A percentile compares a stretch with the other conserved stretches of the same genome.
Evolutionary conservation across 2,888 invertebrate species (phyloP).

Genomic region (Patella caerulea): DNA sequence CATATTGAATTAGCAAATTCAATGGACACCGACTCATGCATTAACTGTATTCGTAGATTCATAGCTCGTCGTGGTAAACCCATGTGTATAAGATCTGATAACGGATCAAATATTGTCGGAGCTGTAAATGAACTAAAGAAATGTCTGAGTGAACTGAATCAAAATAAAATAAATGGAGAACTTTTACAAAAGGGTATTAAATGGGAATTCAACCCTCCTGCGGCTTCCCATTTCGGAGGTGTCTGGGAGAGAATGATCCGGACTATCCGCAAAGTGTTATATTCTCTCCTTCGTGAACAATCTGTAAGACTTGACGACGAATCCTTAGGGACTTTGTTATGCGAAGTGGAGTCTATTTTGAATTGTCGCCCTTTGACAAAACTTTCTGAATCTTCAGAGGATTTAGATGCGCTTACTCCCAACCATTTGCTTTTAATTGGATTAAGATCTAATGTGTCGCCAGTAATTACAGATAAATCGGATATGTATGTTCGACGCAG

Average conservation of each 20-base stretch:
- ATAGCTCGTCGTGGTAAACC: constrained; percentile 24
- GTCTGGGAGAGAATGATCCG: too few species aligned
- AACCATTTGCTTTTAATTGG: constrained; percentile 30
- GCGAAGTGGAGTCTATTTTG: constrained; percentile 34
- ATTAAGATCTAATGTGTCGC: constrained; percentile 21
- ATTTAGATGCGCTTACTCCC: constrained; percentile 34
- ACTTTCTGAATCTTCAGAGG: constrained; percentile 21
- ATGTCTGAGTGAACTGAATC: constrained; percentile 29
- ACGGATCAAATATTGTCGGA: constrained; percentile 36
- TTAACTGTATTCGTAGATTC: constrained; percentile 30
- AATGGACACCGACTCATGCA: constrained; percentile 24
- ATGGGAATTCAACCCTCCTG: constrained; percentile 40
- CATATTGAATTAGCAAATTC: constrained; percentile 30
- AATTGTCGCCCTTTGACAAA: constrained; percentile 33
- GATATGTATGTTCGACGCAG: constrained; percentile 28
- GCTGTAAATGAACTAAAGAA: constrained; percentile 29
- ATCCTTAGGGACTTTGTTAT: constrained; percentile 31
- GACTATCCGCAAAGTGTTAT: constrained; percentile 20
- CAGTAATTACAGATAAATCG: constrained; percentile 30
- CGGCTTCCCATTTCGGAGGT: constrained; percentile 29
- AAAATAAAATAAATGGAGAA: constrained; percentile 19
- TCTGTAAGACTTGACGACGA: constrained; percentile 30
- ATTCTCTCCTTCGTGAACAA: constrained; percentile 25
- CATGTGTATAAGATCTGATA: constrained; percentile 23
- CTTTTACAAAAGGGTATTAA: constrained; percentile 26